Base-by-base conservation (phyloP, 2,888 invertebrate species). In the Rugalucina vietnamica region DNA sequence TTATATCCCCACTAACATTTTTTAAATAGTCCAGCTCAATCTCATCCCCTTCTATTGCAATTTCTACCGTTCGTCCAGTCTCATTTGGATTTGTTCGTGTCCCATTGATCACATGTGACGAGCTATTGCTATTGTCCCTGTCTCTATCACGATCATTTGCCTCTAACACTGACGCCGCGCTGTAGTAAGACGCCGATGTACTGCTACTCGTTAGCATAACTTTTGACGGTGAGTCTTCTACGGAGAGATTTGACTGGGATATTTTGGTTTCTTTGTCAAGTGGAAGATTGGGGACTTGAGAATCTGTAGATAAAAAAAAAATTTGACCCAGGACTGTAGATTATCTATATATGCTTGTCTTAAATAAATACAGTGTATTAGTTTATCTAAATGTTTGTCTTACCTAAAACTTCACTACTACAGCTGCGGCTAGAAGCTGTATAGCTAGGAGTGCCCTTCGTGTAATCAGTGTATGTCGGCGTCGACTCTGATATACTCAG, bases 391-490 rank as follows among this genome's bases (percentile, higher is more conserved):
- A n/a, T n/a, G n/a, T n/a, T n/a, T n/a, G n/a, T n/a, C n/a, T n/a
- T 80, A 86, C 88, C 88, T 70, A 88, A 39, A 10, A 86, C 88
- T 34, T 94, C 94, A 91, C 94, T 94, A 89, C 92, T 94, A 90
- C 93, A 93, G 92, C 95, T 95, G 81, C 98, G 98, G 95, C 98
- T 98, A 93, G 98, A 99, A 95, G 98, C 98, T 54, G 99, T 99
- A 96, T 98, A 99, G 95, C 98, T 98, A 84, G 99, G 99, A 90
- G 99, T 99, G 93, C 99, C 99, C 96, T 94, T 94, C 8, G 94
- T 94, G 86, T 90, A 92, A 39, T 99, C 99, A 72, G 99, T 99
- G 98, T 98, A 99, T 65, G 99, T 99, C n/a, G 99, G 98, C 54
- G 99, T 99, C 2, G 95, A 95, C 81, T 95, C 95, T 10, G 95